Percentiles rank a stretch among this genome's conserved stretches.
These are phyloP conservation scores for Triplophysa bombifrons DNA, from an alignment of 2,797 vertebrate genomes.

Conservation along the genomic window DNA sequence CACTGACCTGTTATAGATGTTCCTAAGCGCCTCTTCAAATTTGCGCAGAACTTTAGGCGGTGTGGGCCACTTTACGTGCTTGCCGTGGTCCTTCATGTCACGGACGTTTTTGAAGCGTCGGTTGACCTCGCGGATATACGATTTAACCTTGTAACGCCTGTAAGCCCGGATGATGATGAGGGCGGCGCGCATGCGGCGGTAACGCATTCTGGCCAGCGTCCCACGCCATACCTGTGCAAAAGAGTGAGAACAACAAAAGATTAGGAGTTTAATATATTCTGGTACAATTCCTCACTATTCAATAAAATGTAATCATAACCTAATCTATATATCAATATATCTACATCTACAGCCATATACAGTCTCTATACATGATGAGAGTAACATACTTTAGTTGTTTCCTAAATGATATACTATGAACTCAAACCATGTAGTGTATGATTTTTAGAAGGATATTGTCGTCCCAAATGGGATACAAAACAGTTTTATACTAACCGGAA, in stretches of 20 bases:
- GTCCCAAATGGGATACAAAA: no score
- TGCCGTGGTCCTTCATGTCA: conserved; percentile 85
- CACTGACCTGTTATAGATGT: conserved; percentile 86
- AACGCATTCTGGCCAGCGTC: conserved; percentile 87
- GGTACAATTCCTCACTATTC: background rate
- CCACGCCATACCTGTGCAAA: conserved; percentile 89
- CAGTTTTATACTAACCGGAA: no score
- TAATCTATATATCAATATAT: background rate
- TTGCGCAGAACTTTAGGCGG: conserved; percentile 89
- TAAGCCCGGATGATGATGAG: conserved; percentile 85
- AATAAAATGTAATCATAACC: background rate
- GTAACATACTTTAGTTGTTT: no score
- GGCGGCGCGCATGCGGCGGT: conserved; percentile 86
- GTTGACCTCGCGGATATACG: conserved; percentile 87
- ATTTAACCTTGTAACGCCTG: conserved; percentile 90
- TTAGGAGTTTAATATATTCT: background rate
- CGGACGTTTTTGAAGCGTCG: conserved; percentile 83
- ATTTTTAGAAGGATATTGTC: no score
- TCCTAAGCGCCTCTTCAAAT: conserved; percentile 86
- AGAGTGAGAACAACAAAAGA: background rate
- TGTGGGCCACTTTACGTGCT: conserved; percentile 86
- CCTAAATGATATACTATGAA: no score
- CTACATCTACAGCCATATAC: no score
- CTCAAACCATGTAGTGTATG: no score
- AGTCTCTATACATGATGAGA: no score